A percentile compares a stretch with the other conserved stretches of the same genome.
Conservation (phyloP, 2,113 vertebrate genomes). For the Thunnus thynnus region DNA sequence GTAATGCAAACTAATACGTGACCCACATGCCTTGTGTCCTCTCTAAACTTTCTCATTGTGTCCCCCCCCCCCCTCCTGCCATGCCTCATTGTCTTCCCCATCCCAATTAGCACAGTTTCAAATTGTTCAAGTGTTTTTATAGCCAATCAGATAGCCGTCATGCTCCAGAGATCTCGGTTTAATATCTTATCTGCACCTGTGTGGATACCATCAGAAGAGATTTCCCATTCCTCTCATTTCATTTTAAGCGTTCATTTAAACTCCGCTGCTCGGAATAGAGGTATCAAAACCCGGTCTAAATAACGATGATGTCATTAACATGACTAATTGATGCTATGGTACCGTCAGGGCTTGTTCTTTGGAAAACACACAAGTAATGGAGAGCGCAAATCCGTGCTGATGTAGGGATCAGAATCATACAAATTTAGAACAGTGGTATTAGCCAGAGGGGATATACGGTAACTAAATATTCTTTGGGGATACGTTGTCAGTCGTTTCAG, state of each 20-base stretch:
- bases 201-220: conserved; percentile 66
- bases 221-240: conserved; percentile 60
- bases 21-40: conserved; percentile 19
- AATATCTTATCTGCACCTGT: conserved; percentile 76
- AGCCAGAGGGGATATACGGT: neutral
- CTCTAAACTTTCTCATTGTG: conserved; percentile 11
- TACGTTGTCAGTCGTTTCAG: neutral
- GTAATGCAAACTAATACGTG: conserved; percentile 41
- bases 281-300: conserved; percentile 45
- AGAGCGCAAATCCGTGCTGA: conserved; percentile 49
- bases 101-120: conserved; percentile 70
- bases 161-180: conserved; percentile 72
- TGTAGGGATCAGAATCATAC: conserved; percentile 45
- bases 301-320: conserved; percentile 61
- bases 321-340: conserved; percentile 62
- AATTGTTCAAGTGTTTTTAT: conserved; percentile 64
- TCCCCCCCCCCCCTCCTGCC: conserved; percentile 16
- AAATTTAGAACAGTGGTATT: conserved; percentile 36
- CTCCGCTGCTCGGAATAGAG: conserved; percentile 41
- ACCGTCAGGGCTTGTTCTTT: conserved; percentile 16
- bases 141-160: conserved; percentile 51
- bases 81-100: conserved; percentile 42
- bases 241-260: conserved; percentile 64
- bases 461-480: conserved; percentile 14
- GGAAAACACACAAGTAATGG: conserved; percentile 33